Evolutionary conservation across 2,888 invertebrate species (phyloP), one percentile per base, ranked within the genome.

Genomic region (Platyscelio sp.): DNA sequence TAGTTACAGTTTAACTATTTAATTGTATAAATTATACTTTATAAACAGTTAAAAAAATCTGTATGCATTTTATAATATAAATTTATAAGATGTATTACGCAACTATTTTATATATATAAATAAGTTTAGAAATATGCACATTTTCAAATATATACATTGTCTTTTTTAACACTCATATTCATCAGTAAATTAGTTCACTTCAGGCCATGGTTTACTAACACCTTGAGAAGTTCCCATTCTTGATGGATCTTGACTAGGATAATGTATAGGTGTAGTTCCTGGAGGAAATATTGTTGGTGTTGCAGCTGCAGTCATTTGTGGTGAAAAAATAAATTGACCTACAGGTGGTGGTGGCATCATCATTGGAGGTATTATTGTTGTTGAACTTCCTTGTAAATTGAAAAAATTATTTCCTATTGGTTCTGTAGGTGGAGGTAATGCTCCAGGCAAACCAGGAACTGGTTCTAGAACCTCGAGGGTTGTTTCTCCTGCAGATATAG

Each of bases 181-280:
- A n/a, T n/a, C n/a, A n/a, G n/a, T n/a, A n/a, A n/a, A 61, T 63
- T 40, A 56, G 38, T 15, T 67, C 46, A 93, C 93, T 79, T 94
- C 94, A 0, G 93, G 93, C 93, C 94, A 94, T 4, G 94, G 93
- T 82, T 94, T 94, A 2, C 93, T 93, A 67, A 94, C 92, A 6
- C 93, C 93, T 86, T 94, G 94, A 15, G 92, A 92, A 0, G 98
- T 96, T 0, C 99, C 99, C 94, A 99, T 96, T 29, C 98, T 95
- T 46, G 97, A 96, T 0, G 99, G 99, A 95, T 99, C 99, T 94
- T 99, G 99, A 92, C 98, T 98, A 3, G 99, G 99, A 95, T 99
- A 99, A 94, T 99, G 98, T 78, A 96, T 95, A 0, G 96, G 95
- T 1, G 96, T 94, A 7, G 96, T 95, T n/a, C 95, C 94, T 1